Evolutionary conservation across 2,888 invertebrate species (phyloP).

Genomic region (Cepaea hortensis): DNA sequence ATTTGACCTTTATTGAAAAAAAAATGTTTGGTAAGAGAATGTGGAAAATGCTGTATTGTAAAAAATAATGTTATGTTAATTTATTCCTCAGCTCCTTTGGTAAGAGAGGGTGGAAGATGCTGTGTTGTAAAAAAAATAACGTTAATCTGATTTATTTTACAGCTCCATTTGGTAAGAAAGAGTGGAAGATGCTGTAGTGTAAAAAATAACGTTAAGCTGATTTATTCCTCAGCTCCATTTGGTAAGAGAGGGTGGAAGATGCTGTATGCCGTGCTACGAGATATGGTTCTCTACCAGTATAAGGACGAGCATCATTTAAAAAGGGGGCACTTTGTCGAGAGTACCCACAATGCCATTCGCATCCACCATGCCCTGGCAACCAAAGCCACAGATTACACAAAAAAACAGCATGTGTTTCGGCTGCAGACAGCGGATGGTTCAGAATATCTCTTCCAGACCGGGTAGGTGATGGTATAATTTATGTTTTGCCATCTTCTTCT

Average conservation of each 20-base stretch:
- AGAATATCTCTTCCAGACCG: slow-evolving; percentile 97
- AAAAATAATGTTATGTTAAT: no score
- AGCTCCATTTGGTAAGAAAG: no score
- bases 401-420: slow-evolving; percentile 97
- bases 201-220: slow-evolving; percentile 66
- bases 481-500: background rate
- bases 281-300: slow-evolving; percentile 95
- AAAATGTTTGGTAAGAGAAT: no score
- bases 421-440: slow-evolving; percentile 98
- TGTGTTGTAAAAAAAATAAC: no score
- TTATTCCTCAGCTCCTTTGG: no score
- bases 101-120: no score
- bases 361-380: slow-evolving; percentile 97
- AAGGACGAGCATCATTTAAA: slow-evolving; percentile 79
- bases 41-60: no score
- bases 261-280: slow-evolving; percentile 97
- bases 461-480: slow-evolving; percentile 78
- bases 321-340: slow-evolving; percentile 62
- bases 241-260: slow-evolving; percentile 99
- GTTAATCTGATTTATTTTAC: slow-evolving; percentile 67
- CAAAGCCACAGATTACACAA: slow-evolving; percentile 91
- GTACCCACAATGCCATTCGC: slow-evolving; percentile 79
- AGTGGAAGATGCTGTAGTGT: no score
- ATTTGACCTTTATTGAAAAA: no score
- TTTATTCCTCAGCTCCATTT: slow-evolving; percentile 80